Conservation (phyloP, 2,888 invertebrate genomes). For the Nipponacmea schrenckii region DNA sequence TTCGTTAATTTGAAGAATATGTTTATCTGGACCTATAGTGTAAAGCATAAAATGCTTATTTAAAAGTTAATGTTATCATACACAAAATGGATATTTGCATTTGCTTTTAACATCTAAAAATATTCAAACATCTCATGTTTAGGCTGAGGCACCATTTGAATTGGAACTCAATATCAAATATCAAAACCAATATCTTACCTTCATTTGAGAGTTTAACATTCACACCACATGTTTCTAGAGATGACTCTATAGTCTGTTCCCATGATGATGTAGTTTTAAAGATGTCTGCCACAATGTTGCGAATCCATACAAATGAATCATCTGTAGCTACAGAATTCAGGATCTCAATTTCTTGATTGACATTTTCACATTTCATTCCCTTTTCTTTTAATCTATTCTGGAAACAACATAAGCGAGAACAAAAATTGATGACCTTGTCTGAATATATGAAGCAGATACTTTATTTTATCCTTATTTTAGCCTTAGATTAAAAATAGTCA, state of each 20-base stretch:
- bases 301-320: slow-evolving; percentile 54
- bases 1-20: slow-evolving; percentile 53
- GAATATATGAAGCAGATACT: neutral
- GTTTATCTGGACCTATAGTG: slow-evolving; percentile 54
- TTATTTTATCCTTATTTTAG: neutral
- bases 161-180: too few species aligned
- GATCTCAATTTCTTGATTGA: slow-evolving; percentile 61
- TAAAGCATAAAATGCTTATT: slow-evolving; percentile 10
- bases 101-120: too few species aligned
- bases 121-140: too few species aligned
- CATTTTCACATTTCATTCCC: slow-evolving; percentile 47
- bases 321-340: slow-evolving; percentile 50
- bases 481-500: too few species aligned
- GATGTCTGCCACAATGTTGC: slow-evolving; percentile 48
- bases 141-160: too few species aligned
- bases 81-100: too few species aligned
- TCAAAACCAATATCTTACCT: too few species aligned
- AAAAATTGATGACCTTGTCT: neutral
- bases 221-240: slow-evolving; percentile 62
- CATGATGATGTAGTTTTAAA: slow-evolving; percentile 51
- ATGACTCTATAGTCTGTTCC: slow-evolving; percentile 58
- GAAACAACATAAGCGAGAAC: slow-evolving; percentile 14
- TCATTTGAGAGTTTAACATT: slow-evolving; percentile 63
- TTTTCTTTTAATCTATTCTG: slow-evolving; percentile 57
- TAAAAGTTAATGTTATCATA: too few species aligned